These are phyloP conservation scores for Cantharis flavilabris DNA, from an alignment of 2,888 invertebrate genomes.

Conservation along the genomic window DNA sequence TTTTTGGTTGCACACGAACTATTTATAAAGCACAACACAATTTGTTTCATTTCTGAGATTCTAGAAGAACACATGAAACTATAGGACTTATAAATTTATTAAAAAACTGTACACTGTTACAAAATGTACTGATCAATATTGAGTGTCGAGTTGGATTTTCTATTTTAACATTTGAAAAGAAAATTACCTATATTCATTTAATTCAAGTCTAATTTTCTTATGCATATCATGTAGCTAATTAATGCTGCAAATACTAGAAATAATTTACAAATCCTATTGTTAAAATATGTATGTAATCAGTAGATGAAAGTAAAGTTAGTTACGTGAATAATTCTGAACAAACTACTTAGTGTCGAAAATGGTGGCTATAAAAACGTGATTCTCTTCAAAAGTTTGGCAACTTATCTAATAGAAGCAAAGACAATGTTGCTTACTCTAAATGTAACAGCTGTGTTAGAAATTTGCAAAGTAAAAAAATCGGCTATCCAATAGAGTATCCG, in stretches of 20 bases:
- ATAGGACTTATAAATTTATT: too few species aligned
- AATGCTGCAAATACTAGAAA: neutral
- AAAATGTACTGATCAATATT: too few species aligned
- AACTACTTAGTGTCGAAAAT: neutral
- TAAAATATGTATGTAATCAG: neutral
- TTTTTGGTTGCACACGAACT: too few species aligned
- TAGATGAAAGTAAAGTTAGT: neutral
- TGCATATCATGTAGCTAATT: neutral
- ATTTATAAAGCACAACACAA: too few species aligned
- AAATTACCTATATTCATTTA: neutral
- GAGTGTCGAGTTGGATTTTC: too few species aligned
- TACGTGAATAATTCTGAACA: neutral
- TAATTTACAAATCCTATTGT: neutral
- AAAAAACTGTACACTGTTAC: too few species aligned
- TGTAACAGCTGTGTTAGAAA: neutral
- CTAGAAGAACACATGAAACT: too few species aligned
- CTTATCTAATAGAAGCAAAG: neutral
- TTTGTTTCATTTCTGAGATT: too few species aligned
- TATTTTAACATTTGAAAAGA: too few species aligned
- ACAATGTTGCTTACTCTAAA: neutral
- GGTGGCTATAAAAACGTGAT: neutral
- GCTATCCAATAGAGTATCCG: neutral
- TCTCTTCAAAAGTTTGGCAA: neutral
- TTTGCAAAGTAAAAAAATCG: neutral
- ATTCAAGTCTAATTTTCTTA: neutral